Evolutionary conservation across 2,113 vertebrate genomes (phyloP), one percentile per base, ranked within the genome.

Genomic region (Brachyhypopomus occidentalis): DNA sequence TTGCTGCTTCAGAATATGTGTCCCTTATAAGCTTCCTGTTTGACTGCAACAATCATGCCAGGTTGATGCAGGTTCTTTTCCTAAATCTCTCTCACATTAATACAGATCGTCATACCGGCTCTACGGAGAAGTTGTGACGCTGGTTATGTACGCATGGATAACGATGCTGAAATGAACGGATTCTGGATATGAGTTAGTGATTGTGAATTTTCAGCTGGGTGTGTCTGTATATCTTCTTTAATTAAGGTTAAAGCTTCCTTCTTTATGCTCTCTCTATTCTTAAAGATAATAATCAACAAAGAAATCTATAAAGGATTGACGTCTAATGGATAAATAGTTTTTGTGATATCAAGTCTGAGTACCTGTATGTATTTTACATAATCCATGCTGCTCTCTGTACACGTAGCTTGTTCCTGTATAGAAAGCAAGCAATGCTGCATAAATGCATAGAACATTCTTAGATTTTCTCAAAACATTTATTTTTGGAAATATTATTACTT

Each of bases 231-330:
- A 27, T 48, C 48, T n/a, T 64, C 48, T 60, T 0, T 38, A 59
- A 23, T 48, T 25, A 36, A 38, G 60, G 55, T 70, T n/a, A 8
- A 80, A 75, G 45, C 38, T 38, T 63, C 34, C 36, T 52, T 25
- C 23, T 75, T 73, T 73, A 41, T 79, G 27, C 75, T 63, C 22
- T 45, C 20, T 83, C 23, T 34, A 41, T 34, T 58, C 38, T 11
- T 27, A 52, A 12, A 12, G 72, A 75, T 60, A 73, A 7, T 78
- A 73, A 73, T 74, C 23, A 72, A 69, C n/a, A 23, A 17, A 72
- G 34, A 22, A 12, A 56, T 16, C 45, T 52, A 52, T 52, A 52
- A 14, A 14, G 45, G 45, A 52, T 52, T 52, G 12, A 52, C 0
- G 55, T 36, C 19, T 64, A 48, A 56, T 59, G 63, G 5, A 22